Evolutionary conservation across 1,140 invertebrate genomes (phyloP).

Genomic region (Bombus sibiricus): DNA sequence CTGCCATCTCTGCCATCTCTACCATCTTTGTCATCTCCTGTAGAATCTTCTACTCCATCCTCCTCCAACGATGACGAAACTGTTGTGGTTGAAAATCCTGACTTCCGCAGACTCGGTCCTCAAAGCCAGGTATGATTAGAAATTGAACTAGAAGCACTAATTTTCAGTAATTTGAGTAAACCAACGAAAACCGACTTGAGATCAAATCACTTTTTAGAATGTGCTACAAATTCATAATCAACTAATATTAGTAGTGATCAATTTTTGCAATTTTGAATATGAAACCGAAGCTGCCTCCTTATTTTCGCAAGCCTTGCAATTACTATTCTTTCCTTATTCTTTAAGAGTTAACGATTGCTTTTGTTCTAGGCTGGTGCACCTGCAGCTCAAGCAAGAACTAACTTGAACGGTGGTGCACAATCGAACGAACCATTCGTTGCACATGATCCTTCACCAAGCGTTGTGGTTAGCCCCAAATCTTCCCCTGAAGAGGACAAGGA

Average conservation of each 20-base stretch:
- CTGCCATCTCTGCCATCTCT: not conserved
- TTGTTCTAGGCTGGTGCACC: conserved; percentile 3
- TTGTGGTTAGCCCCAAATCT: conserved; percentile 71
- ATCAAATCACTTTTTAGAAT: no score
- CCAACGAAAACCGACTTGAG: not conserved
- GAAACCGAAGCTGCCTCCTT: no score
- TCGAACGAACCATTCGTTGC: conserved; percentile 67
- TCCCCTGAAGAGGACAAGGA: conserved; percentile 78
- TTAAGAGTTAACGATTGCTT: not conserved
- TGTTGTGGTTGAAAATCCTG: conserved; percentile 77
- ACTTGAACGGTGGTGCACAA: conserved; percentile 68
- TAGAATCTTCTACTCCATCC: conserved; percentile 56
- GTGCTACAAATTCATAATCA: no score
- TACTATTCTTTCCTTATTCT: not conserved
- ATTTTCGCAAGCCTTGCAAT: no score
- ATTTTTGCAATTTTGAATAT: no score
- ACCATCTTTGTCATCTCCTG: not conserved
- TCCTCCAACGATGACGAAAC: conserved; percentile 69
- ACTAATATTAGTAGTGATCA: no score
- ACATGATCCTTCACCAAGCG: conserved; percentile 66
- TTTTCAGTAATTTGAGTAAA: not conserved
- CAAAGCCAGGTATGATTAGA: conserved; percentile 7
- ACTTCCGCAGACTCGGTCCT: conserved; percentile 63
- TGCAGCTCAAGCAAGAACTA: conserved; percentile 61
- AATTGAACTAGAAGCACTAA: not conserved